These are phyloP conservation scores for Archilochus colubris DNA, from an alignment of 2,113 vertebrate species.

Conservation along the genomic window DNA sequence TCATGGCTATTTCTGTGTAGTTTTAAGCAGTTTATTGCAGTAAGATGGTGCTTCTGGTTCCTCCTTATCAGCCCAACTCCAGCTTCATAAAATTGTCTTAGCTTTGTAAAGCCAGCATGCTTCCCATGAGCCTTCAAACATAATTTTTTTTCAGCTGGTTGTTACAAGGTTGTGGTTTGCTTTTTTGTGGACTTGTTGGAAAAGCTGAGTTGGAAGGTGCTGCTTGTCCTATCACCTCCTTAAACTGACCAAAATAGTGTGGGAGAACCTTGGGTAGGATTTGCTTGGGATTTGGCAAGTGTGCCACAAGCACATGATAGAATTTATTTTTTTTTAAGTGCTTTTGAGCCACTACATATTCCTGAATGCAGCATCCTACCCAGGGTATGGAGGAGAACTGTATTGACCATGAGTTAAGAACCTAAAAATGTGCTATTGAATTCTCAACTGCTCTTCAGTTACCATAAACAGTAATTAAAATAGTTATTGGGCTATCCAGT, in stretches of 20 bases:
- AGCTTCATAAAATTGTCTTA: neutral
- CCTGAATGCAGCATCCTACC: neutral
- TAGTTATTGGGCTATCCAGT: neutral
- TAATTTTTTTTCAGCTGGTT: rapidly evolving
- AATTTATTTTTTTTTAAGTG: neutral
- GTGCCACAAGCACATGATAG: too few species aligned
- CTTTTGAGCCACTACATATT: neutral
- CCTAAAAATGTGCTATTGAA: slow-evolving; percentile 35
- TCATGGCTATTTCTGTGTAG: neutral
- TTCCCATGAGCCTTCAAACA: neutral
- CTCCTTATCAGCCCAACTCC: neutral
- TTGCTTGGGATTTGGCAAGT: neutral
- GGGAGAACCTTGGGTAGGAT: neutral
- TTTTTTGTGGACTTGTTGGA: neutral
- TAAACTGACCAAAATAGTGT: neutral
- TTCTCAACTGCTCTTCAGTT: slow-evolving; percentile 1
- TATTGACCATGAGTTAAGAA: neutral
- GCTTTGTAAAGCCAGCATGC: neutral
- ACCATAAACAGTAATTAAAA: slow-evolving; percentile 49
- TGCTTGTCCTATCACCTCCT: neutral
- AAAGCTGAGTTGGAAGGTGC: neutral
- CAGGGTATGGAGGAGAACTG: neutral
- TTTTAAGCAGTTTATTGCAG: rapidly evolving
- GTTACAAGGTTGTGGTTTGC: neutral
- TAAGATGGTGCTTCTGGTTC: neutral